phyloP scores from a whole-genome alignment of 35 echinoderm and acorn worm species.

The Amphiura filiformis region DNA sequence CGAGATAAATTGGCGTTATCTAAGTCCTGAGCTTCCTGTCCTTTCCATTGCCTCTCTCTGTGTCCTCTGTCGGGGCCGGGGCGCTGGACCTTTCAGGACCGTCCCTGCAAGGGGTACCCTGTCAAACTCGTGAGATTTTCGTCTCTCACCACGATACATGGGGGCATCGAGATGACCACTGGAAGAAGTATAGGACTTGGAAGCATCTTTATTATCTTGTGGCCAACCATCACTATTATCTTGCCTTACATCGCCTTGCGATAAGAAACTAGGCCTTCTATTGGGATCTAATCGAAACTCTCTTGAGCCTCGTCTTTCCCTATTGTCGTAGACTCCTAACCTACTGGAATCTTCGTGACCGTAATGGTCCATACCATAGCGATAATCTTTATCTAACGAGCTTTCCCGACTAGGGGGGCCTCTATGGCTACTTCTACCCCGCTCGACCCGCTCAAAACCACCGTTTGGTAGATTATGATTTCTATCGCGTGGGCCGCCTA shows the following conservation, averaged over 20 bases:
- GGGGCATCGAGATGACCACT: neutral
- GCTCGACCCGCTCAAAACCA: neutral
- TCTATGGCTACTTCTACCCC: neutral
- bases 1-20: neutral
- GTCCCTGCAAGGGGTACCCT: neutral
- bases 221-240: neutral
- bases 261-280: neutral
- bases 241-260: neutral
- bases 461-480: slow-evolving; percentile 1
- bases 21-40: slow-evolving; percentile 9
- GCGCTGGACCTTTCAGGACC: neutral
- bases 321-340: neutral
- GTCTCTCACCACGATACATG: neutral
- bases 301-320: neutral
- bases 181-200: neutral
- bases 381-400: neutral
- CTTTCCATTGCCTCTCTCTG: neutral
- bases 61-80: neutral
- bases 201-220: slow-evolving; percentile 3
- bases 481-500: neutral
- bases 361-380: neutral
- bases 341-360: slow-evolving; percentile 10
- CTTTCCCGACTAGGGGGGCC: neutral
- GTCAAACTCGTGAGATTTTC: neutral
- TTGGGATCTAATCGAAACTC: neutral